Evolutionary conservation across 2,797 vertebrate species (phyloP), one percentile per base, ranked within the genome.

Genomic region (Manis crassicaudata): DNA sequence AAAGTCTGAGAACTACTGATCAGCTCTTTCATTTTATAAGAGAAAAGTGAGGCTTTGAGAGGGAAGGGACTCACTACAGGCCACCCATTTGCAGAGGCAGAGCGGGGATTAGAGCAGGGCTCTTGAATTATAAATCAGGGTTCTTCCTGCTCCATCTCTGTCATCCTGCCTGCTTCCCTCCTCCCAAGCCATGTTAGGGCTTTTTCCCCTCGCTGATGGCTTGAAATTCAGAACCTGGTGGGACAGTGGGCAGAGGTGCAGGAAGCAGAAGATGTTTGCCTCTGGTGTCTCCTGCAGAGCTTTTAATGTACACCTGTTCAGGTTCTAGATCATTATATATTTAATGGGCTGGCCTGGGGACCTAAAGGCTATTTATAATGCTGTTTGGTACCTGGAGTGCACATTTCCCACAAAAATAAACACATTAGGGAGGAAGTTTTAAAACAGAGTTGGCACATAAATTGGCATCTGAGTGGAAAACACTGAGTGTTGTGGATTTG

Each of bases 371-470:
- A 90, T 90, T 94, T 92, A 79, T 90, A 96, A 95, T 94, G 93
- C 95, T 94, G 37, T 86, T 96, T 94, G 86, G 94, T 97, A 86
- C 76, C 87, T 46, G 46, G 82, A 95, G 83, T 94, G 89, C 84
- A 96, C 93, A 96, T 94, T 93, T 97, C 91, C 96, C 70, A 96
- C 94, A 89, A 95, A 97, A 96, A 92, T 91, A 96, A 97, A 95
- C 86, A 81, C 90, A 89, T 96, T 92, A 91, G 2, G 9, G 37
- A 70, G 72, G 88, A 97, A 97, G 94, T 96, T 94, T 97, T 96
- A 43, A 91, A 92, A 94, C 90, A 96, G 90, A 85, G 60, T 58
- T 17, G 21, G 77, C 21, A n/a, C 35, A 4, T 35, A 43, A 81
- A 88, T 79, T 93, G 67, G 84, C 0, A 0, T 10, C 1, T 27